Evolutionary conservation across 2,797 vertebrate species (phyloP), one percentile per base, ranked within the genome.

Genomic region (Xyrichtys novacula): DNA sequence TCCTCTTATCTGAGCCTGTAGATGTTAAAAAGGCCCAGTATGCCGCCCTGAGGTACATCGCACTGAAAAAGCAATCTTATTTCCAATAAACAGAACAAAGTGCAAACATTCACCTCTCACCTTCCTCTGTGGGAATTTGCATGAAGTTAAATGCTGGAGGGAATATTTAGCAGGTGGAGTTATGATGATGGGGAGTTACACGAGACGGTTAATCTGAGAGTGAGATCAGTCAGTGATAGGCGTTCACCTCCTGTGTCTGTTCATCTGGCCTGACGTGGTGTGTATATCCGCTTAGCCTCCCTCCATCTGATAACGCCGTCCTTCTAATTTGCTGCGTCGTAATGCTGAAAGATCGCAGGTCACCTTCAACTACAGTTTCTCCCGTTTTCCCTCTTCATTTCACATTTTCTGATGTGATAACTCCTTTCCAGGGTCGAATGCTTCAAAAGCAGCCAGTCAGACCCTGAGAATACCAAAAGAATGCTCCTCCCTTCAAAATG

Each of bases 351-450:
- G 56, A 85, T 74, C 25, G 22, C 71, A 82, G 87, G 86, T 91
- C 86, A 91, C 89, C 78, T 91, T 89, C 73, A 84, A 23, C 49
- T 65, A 49, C 57, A 43, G 32, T 26, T 59, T 61, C 59, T 44
- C 31, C 48, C 43, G 20, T 48, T 71, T 63, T 42, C 76, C 40
- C 52, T 71, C 44, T 52, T 68, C 34, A 64, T 70, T 77, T 73
- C 40, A 61, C 36, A 76, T 47, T 66, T 74, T 70, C 6, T 39
- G 39, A 71, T 52, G 44, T 67, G 65, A 85, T 76, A 63, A 80
- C 58, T 71, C 60, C 52, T 59, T 32, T 61, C 74, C 25, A 48
- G 59, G 59, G 25, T 55, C n/a, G 10, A 60, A 73, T 29, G 44
- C 29, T 50, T 69, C 17, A 3, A 59, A 42, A 48, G 62, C 58